These are phyloP conservation scores for Gonioctena quinquepunctata DNA, from an alignment of 1,140 invertebrate genomes.

Conservation along the genomic window DNA sequence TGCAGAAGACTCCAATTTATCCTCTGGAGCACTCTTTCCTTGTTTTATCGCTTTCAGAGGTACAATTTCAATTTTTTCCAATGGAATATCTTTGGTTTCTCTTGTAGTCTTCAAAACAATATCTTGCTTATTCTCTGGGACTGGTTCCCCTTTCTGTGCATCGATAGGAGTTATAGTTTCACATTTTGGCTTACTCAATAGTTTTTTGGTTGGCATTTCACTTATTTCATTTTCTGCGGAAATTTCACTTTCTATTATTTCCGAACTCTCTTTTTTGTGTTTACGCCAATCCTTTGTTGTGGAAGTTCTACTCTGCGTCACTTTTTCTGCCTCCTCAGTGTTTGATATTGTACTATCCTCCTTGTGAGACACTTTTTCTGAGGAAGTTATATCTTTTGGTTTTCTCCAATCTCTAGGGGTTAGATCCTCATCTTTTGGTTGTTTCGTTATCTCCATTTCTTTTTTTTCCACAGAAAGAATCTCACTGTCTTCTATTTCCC, in stretches of 20 bases:
- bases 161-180: not conserved
- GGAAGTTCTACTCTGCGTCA: not conserved
- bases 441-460: no score
- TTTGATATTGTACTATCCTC: not conserved
- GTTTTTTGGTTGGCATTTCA: not conserved
- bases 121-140: constrained; percentile 56
- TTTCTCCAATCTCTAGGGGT: no score
- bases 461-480: no score
- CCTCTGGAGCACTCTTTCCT: no score
- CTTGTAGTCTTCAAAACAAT: constrained; percentile 49
- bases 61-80: not conserved
- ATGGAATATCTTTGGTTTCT: constrained; percentile 43
- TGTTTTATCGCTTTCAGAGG: not conserved
- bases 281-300: constrained; percentile 15
- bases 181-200: not conserved
- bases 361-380: constrained; percentile 1
- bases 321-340: constrained; percentile 28
- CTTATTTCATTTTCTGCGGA: not conserved
- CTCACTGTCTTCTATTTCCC: no score
- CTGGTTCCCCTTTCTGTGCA: constrained; percentile 27
- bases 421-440: no score
- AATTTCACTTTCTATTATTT: not conserved
- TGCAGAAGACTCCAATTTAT: no score
- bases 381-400: not conserved
- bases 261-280: not conserved